phyloP scores from a whole-genome alignment of 2,888 invertebrate genomes.

The Sipha maydis region DNA sequence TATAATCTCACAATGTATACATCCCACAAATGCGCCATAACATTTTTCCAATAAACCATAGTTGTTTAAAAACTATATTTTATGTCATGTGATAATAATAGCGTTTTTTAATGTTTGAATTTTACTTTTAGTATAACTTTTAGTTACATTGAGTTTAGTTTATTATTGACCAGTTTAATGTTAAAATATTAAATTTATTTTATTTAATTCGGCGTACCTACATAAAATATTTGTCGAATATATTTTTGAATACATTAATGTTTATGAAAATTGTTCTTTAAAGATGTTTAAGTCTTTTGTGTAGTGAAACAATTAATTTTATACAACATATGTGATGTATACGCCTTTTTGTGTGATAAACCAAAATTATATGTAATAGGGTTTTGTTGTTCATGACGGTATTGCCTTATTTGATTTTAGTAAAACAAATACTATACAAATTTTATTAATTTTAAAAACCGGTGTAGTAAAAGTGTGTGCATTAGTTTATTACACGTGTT shows the following conservation, averaged over 20 bases:
- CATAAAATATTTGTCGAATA: neutral
- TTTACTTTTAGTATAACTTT: neutral
- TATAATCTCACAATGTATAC: neutral
- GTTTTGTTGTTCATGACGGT: neutral
- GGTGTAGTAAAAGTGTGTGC: neutral
- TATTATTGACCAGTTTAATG: constrained; percentile 2
- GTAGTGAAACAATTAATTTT: neutral
- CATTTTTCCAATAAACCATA: constrained; percentile 1
- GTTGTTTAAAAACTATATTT: neutral
- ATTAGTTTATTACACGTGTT: neutral
- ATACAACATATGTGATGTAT: constrained; percentile 10
- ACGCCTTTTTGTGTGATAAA: neutral
- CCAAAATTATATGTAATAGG: neutral
- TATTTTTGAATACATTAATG: constrained; percentile 43
- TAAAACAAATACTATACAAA: neutral
- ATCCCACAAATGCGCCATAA: neutral
- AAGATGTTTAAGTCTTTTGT: neutral
- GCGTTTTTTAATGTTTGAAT: constrained; percentile 1
- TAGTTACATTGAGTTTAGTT: neutral
- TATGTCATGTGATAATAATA: neutral
- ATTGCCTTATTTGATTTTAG: neutral
- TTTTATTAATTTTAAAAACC: neutral
- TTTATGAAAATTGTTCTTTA: neutral
- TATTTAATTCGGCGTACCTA: neutral
- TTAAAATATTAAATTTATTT: constrained; percentile 36